Conservation (phyloP, 2,113 vertebrate genomes). For the Leiothrix lutea region DNA sequence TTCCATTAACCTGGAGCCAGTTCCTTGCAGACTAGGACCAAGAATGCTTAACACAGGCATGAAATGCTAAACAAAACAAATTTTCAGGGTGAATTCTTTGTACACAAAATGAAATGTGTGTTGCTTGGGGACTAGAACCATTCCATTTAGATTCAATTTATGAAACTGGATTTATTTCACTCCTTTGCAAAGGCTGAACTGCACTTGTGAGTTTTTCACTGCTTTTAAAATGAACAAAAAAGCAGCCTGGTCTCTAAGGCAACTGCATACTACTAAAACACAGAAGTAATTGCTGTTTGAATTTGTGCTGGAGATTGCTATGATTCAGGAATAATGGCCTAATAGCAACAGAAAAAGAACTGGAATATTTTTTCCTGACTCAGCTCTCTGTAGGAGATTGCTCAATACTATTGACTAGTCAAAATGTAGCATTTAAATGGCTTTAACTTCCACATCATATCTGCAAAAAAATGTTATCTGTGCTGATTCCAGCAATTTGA, state of each 20-base stretch:
- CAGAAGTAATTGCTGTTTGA: not conserved
- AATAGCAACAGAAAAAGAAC: not conserved
- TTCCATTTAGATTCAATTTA: not conserved
- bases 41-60: not conserved
- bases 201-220: not conserved
- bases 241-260: not conserved
- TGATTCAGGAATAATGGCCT: not conserved
- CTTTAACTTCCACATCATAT: not conserved
- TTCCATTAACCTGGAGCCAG: not conserved
- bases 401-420: constrained; percentile 14
- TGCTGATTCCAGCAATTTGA: not conserved
- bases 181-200: not conserved
- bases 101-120: not conserved
- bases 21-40: not conserved
- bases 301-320: not conserved
- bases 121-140: not conserved
- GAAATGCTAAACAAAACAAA: not conserved
- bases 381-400: not conserved
- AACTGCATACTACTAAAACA: constrained; percentile 6
- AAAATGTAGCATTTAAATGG: constrained; percentile 10
- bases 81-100: not conserved
- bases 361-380: not conserved
- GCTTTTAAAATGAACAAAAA: not conserved
- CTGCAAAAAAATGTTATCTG: not conserved
- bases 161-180: not conserved